phyloP scores from a whole-genome alignment of 2,888 invertebrate genomes.

The Elmis aenea region DNA sequence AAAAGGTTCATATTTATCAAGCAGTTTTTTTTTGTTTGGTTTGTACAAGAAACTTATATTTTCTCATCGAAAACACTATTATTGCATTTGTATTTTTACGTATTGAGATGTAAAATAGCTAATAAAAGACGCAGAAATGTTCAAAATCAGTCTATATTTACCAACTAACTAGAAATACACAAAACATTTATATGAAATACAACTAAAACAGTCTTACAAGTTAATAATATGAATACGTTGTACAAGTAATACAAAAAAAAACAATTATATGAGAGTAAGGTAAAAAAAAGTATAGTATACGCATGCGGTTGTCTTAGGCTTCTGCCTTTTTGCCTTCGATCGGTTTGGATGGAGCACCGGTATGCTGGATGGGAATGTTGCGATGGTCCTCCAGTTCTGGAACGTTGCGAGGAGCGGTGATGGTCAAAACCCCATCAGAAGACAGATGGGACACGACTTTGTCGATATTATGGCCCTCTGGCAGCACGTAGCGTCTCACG shows the following conservation, averaged over 20 bases:
- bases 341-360: conserved; percentile 27
- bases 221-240: not conserved
- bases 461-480: conserved; percentile 66
- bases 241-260: not conserved
- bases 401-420: conserved; percentile 57
- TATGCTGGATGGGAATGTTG: conserved; percentile 45
- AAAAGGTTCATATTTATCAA: too few species aligned
- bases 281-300: not conserved
- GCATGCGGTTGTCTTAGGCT: not conserved
- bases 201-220: too few species aligned
- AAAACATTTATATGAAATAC: too few species aligned
- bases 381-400: conserved; percentile 42
- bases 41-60: too few species aligned
- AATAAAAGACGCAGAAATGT: too few species aligned
- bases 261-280: not conserved
- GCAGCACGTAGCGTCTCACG: conserved; percentile 65
- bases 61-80: too few species aligned
- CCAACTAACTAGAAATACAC: too few species aligned
- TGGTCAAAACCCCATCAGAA: conserved; percentile 65
- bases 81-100: too few species aligned
- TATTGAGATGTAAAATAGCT: too few species aligned
- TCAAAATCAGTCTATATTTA: too few species aligned
- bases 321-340: conserved; percentile 1
- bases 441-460: conserved; percentile 70
- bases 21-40: too few species aligned